Evolutionary conservation across 2,113 vertebrate species (phyloP), one percentile per base, ranked within the genome.

Genomic region (Actenoides lindsayi): DNA sequence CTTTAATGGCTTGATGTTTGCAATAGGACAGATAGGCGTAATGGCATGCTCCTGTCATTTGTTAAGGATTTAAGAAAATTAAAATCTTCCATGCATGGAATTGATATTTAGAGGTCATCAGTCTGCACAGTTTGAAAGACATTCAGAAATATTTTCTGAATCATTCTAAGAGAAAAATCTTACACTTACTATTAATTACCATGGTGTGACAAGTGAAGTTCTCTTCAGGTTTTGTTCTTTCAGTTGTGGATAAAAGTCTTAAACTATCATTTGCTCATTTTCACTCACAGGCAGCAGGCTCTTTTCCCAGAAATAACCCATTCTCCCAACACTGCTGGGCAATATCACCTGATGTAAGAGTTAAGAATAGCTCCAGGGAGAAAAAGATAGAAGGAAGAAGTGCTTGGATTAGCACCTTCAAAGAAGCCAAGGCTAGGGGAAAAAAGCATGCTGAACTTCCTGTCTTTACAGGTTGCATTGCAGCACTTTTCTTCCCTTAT

Each of bases 81-180:
- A 51, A 89, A 93, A 63, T 68, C 80, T 84, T 89, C 28, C 51
- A 89, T 60, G 78, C 42, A 82, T 2, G 2, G 42, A 75, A 89
- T 31, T 82, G 51, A 41, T 84, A 91, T 82, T 91, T 87, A 89
- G 80, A 89, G 69, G 74, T 93, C 80, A 84, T n/a, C 21, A 33
- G 16, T 25, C 50, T 74, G 56, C 60, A 80, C 24, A 50, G 17
- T 78, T 68, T 81, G 51, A 93, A 94, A 87, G 60, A 65, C 15
- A 30, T 44, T 84, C 77, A 84, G 50, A 81, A 91, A 94, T 75
- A 70, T 78, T 93, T 91, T 91, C 87, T 84, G n/a, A 87, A 59
- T 70, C 64, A 70, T 0, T 0, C 56, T 30, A 57, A 56, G 20
- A 64, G 50, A 81, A 92, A 88, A 73, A 57, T 83, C 64, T 74